phyloP scores from a whole-genome alignment of 2,888 invertebrate species.

The Scrobipalpa atriplicella region DNA sequence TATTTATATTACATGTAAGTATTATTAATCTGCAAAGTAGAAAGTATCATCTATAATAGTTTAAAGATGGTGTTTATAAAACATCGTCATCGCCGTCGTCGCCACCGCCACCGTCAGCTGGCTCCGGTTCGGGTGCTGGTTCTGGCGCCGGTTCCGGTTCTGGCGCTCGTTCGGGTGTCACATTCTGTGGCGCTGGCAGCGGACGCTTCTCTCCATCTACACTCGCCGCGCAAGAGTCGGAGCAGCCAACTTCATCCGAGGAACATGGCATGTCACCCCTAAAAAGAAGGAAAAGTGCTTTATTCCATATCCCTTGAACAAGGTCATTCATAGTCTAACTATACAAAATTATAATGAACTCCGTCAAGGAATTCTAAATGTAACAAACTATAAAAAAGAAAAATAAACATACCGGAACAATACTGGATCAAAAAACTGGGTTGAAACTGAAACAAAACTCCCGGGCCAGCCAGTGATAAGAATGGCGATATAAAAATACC shows the following conservation, averaged over 20 bases:
- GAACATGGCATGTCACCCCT: not conserved
- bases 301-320: no score
- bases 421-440: not conserved
- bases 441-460: slow-evolving; percentile 15
- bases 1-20: no score
- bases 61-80: not conserved
- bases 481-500: slow-evolving; percentile 46
- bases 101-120: not conserved
- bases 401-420: not conserved
- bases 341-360: no score
- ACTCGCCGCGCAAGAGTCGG: not conserved
- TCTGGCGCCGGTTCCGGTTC: not conserved
- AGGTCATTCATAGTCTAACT: no score
- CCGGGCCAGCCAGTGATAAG: slow-evolving; percentile 15
- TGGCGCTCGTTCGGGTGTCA: not conserved
- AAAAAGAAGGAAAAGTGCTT: not conserved
- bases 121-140: slow-evolving; percentile 2
- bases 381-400: not conserved
- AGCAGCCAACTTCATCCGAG: not conserved
- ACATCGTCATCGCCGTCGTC: slow-evolving; percentile 26
- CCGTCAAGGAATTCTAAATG: not conserved
- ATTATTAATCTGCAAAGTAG: no score
- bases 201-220: not conserved
- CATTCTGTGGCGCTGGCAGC: not conserved
- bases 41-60: not conserved